These are phyloP conservation scores for Drosophila watanabei DNA, from an alignment of 1,140 invertebrate species.

Conservation along the genomic window DNA sequence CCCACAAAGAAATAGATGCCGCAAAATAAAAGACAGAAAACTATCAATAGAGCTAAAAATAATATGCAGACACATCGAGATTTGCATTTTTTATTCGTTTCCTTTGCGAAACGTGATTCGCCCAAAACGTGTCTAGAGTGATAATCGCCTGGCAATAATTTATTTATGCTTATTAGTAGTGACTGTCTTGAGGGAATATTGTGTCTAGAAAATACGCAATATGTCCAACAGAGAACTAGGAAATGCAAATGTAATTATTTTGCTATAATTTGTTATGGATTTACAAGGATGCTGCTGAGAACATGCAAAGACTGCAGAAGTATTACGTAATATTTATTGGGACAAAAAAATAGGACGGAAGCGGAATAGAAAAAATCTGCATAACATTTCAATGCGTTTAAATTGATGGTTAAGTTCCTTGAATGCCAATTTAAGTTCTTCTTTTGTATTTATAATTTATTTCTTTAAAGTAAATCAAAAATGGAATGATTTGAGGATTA, in stretches of 20 bases:
- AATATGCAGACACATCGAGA: constrained; percentile 15
- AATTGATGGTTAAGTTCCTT: neutral
- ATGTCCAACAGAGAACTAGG: neutral
- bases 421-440: neutral
- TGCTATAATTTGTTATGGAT: neutral
- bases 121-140: constrained; percentile 66
- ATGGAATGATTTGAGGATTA: neutral
- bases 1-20: neutral
- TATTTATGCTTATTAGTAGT: constrained; percentile 39
- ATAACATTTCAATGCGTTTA: constrained; percentile 4
- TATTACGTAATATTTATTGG: neutral
- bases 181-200: constrained; percentile 34
- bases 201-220: constrained; percentile 8
- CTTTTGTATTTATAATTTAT: neutral
- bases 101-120: constrained; percentile 61
- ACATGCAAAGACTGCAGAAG: neutral
- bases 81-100: constrained; percentile 32
- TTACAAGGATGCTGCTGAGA: neutral
- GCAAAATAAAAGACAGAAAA: constrained; percentile 8
- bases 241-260: constrained; percentile 1
- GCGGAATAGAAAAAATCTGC: neutral
- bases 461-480: neutral
- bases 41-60: constrained; percentile 17
- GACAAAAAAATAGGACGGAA: constrained; percentile 7
- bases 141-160: constrained; percentile 39